phyloP scores from a whole-genome alignment of 2,888 invertebrate species.

The Frankliniella intonsa region DNA sequence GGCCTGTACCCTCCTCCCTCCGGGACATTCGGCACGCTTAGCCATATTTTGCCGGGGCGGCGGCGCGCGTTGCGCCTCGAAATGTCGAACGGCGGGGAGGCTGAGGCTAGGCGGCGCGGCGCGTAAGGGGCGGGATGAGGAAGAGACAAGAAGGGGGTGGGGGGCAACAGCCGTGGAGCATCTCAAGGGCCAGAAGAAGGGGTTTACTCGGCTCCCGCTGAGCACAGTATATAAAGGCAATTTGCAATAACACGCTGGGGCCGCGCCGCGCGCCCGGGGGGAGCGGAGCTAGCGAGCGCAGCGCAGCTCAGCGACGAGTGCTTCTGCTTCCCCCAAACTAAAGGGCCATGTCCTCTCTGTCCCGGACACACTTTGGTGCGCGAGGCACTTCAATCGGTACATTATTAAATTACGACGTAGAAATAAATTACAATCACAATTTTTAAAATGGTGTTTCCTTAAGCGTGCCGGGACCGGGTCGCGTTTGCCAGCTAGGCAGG shows the following conservation, averaged over 20 bases:
- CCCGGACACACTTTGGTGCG: too few species aligned
- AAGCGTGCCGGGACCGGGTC: too few species aligned
- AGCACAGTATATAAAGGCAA: slow-evolving; percentile 15
- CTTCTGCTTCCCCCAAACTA: too few species aligned
- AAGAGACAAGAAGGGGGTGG: too few species aligned
- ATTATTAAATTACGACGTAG: too few species aligned
- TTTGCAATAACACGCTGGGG: slow-evolving; percentile 6
- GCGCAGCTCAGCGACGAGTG: too few species aligned
- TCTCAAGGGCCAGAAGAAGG: neutral
- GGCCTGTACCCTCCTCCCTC: neutral
- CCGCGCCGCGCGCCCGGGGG: neutral
- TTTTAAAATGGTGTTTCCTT: too few species aligned
- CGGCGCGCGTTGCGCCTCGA: neutral
- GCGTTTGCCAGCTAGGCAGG: neutral
- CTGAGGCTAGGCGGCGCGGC: neutral
- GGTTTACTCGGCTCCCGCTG: neutral
- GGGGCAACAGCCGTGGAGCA: neutral
- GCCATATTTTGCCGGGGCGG: slow-evolving; percentile 8
- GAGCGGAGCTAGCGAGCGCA: neutral
- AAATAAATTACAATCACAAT: too few species aligned
- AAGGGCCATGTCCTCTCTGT: too few species aligned
- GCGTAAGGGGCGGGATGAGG: too few species aligned
- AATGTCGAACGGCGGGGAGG: neutral
- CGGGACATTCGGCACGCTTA: neutral
- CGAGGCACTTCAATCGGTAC: too few species aligned